phyloP scores from a whole-genome alignment of 1,140 invertebrate genomes.

The Ctenoplectra terminalis region DNA sequence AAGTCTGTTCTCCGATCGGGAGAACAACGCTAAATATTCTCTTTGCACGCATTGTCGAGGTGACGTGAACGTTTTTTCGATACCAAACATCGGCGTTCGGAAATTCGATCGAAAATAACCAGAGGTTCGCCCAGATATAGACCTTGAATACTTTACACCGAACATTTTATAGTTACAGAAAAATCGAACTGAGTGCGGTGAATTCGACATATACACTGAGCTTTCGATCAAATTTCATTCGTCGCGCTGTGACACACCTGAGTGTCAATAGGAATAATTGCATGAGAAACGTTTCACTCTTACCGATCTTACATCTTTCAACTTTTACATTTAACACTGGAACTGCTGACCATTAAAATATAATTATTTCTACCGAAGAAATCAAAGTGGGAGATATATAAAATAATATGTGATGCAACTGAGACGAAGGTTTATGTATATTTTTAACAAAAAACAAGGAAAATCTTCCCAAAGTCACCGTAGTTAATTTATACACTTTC shows the following conservation, averaged over 20 bases:
- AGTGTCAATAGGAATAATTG: constrained; percentile 23
- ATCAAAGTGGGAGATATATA: no score
- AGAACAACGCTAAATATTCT: constrained; percentile 12
- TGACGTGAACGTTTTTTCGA: constrained; percentile 11
- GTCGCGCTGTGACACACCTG: constrained; percentile 5
- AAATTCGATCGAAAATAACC: constrained; percentile 33
- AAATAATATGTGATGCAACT: no score
- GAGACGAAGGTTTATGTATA: no score
- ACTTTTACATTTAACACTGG: no score
- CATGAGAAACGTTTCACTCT: not conserved
- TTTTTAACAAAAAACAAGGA: no score
- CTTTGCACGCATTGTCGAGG: not conserved
- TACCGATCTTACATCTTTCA: no score
- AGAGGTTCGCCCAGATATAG: not conserved
- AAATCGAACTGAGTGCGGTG: constrained; percentile 10
- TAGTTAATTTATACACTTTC: no score
- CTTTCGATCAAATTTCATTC: constrained; percentile 44
- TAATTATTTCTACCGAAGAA: no score
- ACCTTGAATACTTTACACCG: constrained; percentile 18
- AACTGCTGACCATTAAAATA: no score
- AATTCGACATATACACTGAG: constrained; percentile 46
- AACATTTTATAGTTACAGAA: constrained; percentile 30
- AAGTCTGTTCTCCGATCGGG: not conserved
- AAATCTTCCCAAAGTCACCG: no score
- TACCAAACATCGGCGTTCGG: constrained; percentile 2